Evolutionary conservation across 1,140 invertebrate species (phyloP).

Genomic region (Drosophila teissieri): DNA sequence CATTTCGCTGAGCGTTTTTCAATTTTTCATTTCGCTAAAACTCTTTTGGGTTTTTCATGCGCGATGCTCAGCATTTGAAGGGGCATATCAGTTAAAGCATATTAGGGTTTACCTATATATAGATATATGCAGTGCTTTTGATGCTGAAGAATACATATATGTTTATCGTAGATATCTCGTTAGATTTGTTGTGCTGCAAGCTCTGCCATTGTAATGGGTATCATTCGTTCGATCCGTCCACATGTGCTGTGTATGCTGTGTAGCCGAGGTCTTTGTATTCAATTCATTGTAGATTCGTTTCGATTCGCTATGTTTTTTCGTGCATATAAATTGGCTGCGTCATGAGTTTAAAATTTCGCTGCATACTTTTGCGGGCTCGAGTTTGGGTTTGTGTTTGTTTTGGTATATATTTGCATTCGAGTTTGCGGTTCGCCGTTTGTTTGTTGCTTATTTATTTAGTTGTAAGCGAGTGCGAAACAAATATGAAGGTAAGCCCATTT

Average conservation of each 20-base stretch:
- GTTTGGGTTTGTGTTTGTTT: constrained; percentile 9
- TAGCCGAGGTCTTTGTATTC: constrained; percentile 28
- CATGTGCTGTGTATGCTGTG: neutral
- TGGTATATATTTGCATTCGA: constrained; percentile 35
- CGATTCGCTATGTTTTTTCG: constrained; percentile 40
- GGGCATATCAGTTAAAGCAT: constrained; percentile 13
- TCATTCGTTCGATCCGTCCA: neutral
- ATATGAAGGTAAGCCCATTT: constrained; percentile 45
- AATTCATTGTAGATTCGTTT: constrained; percentile 59
- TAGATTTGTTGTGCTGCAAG: no score
- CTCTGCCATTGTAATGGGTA: neutral
- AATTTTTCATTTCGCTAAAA: constrained; percentile 75
- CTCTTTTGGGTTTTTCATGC: constrained; percentile 43
- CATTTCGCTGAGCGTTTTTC: constrained; percentile 56
- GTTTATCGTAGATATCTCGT: no score
- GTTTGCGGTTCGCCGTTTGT: constrained; percentile 47
- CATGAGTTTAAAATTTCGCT: constrained; percentile 67
- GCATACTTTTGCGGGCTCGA: constrained; percentile 62
- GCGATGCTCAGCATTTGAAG: constrained; percentile 6
- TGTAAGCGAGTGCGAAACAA: constrained; percentile 38
- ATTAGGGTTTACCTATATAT: neutral
- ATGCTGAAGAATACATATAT: no score
- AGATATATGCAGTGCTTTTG: no score
- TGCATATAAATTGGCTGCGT: constrained; percentile 66
- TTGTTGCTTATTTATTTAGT: constrained; percentile 62